Conservation (phyloP, 1,140 invertebrate genomes). For the Leptinotarsa texana region DNA sequence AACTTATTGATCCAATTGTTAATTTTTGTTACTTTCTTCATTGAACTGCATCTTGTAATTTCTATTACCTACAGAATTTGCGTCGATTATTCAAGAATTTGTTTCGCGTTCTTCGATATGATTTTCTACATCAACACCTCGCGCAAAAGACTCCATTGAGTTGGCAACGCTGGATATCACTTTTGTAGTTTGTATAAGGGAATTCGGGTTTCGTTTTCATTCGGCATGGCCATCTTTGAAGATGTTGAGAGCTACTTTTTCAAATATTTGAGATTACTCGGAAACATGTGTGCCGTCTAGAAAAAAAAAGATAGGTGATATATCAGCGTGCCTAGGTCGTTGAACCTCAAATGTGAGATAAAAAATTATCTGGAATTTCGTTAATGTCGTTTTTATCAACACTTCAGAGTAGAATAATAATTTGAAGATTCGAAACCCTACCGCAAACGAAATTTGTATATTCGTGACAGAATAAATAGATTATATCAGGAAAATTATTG, state of each 20-base stretch:
- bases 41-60: too few relatives aligned
- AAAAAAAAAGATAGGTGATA: neutral
- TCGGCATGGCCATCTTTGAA: neutral
- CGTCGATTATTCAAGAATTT: too few relatives aligned
- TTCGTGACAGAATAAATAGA: too few relatives aligned
- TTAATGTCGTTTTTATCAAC: neutral
- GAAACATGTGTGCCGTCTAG: neutral
- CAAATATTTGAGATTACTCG: neutral
- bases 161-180: neutral
- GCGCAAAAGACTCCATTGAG: too few relatives aligned
- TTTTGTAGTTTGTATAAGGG: conserved; percentile 17
- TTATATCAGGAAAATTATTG: too few relatives aligned
- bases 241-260: too few relatives aligned
- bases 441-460: neutral
- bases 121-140: too few relatives aligned
- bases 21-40: too few relatives aligned
- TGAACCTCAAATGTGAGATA: neutral
- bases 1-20: too few relatives aligned
- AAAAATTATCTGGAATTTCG: conserved; percentile 4
- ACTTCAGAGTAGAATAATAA: neutral
- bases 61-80: too few relatives aligned
- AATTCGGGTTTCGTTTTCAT: conserved; percentile 1
- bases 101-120: too few relatives aligned
- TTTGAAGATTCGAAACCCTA: neutral
- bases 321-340: neutral